Percentiles rank a stretch among this genome's conserved stretches.
phyloP scores from a whole-genome alignment of 2,888 invertebrate genomes.

The Spialia ferax region DNA sequence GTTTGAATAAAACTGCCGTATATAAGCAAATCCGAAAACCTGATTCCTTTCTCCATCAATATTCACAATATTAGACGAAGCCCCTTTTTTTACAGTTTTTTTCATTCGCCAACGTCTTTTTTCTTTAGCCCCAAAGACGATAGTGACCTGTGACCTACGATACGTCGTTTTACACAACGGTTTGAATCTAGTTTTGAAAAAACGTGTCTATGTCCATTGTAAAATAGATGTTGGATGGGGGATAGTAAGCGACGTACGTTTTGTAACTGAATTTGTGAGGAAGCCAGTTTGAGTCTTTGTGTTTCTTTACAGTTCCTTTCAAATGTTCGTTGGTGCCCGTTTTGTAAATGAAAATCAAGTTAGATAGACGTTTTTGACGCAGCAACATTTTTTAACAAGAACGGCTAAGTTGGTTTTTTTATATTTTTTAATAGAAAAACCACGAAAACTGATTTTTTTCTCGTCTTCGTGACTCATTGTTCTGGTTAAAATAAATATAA shows the following conservation, averaged over 20 bases:
- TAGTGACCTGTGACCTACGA: slow-evolving; percentile 78
- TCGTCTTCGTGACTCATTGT: too few species aligned
- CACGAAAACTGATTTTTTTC: too few species aligned
- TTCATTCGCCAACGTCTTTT: slow-evolving; percentile 76
- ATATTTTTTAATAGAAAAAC: too few species aligned
- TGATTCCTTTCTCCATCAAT: slow-evolving; percentile 86
- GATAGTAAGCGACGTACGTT: not conserved
- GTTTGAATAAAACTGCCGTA: slow-evolving; percentile 63
- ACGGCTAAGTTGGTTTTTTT: too few species aligned
- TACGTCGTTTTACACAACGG: slow-evolving; percentile 62
- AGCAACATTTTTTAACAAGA: too few species aligned
- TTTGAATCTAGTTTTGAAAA: slow-evolving; percentile 81
- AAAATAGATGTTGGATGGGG: slow-evolving; percentile 48
- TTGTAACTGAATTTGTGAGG: slow-evolving; percentile 23
- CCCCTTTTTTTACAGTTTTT: slow-evolving; percentile 73
- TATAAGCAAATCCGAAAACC: slow-evolving; percentile 75
- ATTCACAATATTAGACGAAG: slow-evolving; percentile 85
- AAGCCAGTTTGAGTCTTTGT: slow-evolving; percentile 18
- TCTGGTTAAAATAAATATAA: too few species aligned
- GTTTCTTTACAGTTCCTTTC: not conserved
- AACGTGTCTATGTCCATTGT: slow-evolving; percentile 65
- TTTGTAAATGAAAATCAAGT: not conserved
- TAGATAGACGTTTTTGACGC: too few species aligned
- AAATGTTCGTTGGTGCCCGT: slow-evolving; percentile 1
- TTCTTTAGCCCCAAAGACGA: slow-evolving; percentile 78